Percentiles rank a stretch among this genome's conserved stretches.
Conservation (phyloP, 2,888 invertebrate genomes). For the Leptogaster cylindrica region DNA sequence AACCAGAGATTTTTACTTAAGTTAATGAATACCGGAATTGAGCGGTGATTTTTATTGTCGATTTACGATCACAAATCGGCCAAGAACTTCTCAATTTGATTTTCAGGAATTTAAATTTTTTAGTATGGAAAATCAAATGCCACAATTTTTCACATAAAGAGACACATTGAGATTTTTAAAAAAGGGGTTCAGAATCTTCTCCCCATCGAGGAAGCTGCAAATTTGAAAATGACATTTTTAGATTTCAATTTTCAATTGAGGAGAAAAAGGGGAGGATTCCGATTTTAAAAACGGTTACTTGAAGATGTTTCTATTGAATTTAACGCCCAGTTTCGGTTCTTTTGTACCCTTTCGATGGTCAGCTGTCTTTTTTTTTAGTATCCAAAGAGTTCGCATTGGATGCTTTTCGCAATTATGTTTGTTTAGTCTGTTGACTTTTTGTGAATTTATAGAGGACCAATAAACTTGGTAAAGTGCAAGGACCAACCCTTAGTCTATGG, state of each 20-base stretch:
- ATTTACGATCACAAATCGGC: constrained; percentile 18
- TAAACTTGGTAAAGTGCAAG: no score
- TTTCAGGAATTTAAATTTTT: constrained; percentile 28
- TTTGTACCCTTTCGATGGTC: no score
- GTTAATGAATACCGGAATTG: constrained; percentile 29
- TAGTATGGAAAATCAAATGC: constrained; percentile 15
- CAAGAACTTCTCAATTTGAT: neutral
- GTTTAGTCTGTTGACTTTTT: neutral
- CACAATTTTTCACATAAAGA: constrained; percentile 6
- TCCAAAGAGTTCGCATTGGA: neutral
- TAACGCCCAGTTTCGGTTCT: no score
- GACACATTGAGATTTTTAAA: neutral
- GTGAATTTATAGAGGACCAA: no score
- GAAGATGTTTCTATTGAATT: no score
- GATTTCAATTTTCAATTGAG: constrained; percentile 20
- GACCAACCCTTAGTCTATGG: no score
- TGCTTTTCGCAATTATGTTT: no score
- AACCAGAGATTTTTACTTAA: constrained; percentile 25
- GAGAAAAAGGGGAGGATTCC: no score
- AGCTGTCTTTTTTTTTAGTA: neutral
- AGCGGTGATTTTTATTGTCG: constrained; percentile 16
- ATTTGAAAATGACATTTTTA: no score
- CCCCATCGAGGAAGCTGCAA: neutral
- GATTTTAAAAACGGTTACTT: no score
- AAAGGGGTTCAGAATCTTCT: neutral